Percentiles rank a stretch among this genome's conserved stretches.
phyloP scores from a whole-genome alignment of 1,140 invertebrate genomes.

The Alviniconcha marisindica region DNA sequence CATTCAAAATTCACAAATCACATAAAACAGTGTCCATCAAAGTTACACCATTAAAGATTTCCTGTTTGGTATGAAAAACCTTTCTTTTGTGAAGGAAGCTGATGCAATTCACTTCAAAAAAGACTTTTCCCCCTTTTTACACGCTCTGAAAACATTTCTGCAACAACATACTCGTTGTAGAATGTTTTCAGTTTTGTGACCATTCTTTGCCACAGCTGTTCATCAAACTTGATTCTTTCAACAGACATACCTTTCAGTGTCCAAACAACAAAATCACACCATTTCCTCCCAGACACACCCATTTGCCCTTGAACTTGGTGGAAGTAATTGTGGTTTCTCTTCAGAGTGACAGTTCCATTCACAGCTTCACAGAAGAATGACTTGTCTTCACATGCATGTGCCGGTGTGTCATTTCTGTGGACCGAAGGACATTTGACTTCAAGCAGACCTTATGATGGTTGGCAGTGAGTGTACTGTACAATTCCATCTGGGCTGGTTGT shows the following conservation, averaged over 20 bases:
- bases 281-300: slow-evolving; percentile 63
- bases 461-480: too few relatives aligned
- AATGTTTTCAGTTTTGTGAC: not conserved
- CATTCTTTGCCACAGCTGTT: not conserved
- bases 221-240: slow-evolving; percentile 30
- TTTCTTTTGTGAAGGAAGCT: too few relatives aligned
- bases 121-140: slow-evolving; percentile 19
- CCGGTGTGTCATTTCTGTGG: slow-evolving; percentile 24
- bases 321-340: slow-evolving; percentile 70
- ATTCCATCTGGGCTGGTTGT: slow-evolving; percentile 25
- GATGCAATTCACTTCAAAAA: not conserved
- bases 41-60: too few relatives aligned
- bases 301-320: slow-evolving; percentile 75
- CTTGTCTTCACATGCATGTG: slow-evolving; percentile 31
- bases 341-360: slow-evolving; percentile 51
- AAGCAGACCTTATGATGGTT: too few relatives aligned
- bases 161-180: not conserved
- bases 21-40: too few relatives aligned
- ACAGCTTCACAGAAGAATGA: slow-evolving; percentile 35
- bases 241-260: slow-evolving; percentile 24
- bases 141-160: not conserved
- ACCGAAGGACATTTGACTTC: slow-evolving; percentile 45
- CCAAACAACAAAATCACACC: slow-evolving; percentile 73
- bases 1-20: too few relatives aligned
- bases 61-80: too few relatives aligned